Conservation (phyloP, 2,888 invertebrate species). For the Ophioninae sp. region DNA sequence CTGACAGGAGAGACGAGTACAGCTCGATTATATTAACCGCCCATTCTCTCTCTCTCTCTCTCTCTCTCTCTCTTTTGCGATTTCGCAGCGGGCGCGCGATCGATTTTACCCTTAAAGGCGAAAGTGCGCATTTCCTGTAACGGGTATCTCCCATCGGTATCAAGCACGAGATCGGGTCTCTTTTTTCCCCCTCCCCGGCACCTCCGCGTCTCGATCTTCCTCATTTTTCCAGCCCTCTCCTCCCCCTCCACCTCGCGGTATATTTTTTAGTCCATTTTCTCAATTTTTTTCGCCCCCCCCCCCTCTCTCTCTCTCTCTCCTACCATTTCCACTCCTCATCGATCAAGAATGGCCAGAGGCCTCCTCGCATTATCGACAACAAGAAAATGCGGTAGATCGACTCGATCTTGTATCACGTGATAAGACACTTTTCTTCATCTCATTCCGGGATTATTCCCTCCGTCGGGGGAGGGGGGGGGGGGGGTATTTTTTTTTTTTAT, state of each 20-base stretch:
- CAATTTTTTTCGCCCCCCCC: conserved; percentile 3
- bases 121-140: conserved; percentile 64
- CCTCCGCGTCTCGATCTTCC: background rate
- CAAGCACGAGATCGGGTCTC: conserved; percentile 57
- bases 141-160: conserved; percentile 54
- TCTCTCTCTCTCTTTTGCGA: conserved; percentile 4
- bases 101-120: conserved; percentile 62
- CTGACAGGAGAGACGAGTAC: conserved; percentile 35
- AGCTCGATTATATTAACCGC: conserved; percentile 60
- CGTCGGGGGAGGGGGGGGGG: no score
- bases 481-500: no score
- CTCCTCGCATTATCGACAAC: conserved; percentile 46
- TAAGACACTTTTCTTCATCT: conserved; percentile 51
- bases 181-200: conserved; percentile 48
- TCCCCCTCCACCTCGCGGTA: background rate
- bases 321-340: no score
- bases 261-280: conserved; percentile 3
- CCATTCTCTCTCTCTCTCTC: conserved; percentile 27
- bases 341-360: conserved; percentile 31
- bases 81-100: conserved; percentile 51
- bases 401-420: conserved; percentile 58
- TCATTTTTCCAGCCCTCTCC: background rate
- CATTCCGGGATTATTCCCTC: conserved; percentile 35
- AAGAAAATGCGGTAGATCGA: conserved; percentile 62
- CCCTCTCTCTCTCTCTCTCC: no score